Evolutionary conservation across 2,113 vertebrate genomes (phyloP).

Genomic region (Phylloscopus whistleri): DNA sequence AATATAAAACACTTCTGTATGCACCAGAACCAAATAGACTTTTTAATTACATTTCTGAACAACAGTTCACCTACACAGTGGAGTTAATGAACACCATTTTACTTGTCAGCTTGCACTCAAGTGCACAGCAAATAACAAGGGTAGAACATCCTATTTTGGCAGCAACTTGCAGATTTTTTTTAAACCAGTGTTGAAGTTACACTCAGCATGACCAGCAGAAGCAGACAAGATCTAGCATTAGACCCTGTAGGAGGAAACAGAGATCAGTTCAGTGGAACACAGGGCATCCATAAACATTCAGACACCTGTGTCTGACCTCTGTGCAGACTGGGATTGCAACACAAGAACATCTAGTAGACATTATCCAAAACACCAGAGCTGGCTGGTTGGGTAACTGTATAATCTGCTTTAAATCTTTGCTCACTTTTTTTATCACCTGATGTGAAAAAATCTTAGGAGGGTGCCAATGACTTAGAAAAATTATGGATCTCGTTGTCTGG

Average conservation of each 20-base stretch:
- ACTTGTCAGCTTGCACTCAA: neutral
- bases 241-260: neutral
- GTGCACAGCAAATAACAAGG: neutral
- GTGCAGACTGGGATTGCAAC: neutral
- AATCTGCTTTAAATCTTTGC: neutral
- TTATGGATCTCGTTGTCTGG: neutral
- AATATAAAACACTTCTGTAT: neutral
- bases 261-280: neutral
- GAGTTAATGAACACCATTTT: neutral
- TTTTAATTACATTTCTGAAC: neutral
- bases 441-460: neutral
- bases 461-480: neutral
- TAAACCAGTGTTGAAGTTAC: neutral
- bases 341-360: neutral
- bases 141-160: neutral
- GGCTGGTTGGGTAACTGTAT: neutral
- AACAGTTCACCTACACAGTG: neutral
- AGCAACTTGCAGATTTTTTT: neutral
- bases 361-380: neutral
- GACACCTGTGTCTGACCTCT: neutral
- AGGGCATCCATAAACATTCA: accelerated
- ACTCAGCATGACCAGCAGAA: neutral
- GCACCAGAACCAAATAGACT: neutral
- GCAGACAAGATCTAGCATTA: neutral
- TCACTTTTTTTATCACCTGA: neutral